Conservation (phyloP, 2,888 invertebrate genomes). For the Elaeidobius kamerunicus region DNA sequence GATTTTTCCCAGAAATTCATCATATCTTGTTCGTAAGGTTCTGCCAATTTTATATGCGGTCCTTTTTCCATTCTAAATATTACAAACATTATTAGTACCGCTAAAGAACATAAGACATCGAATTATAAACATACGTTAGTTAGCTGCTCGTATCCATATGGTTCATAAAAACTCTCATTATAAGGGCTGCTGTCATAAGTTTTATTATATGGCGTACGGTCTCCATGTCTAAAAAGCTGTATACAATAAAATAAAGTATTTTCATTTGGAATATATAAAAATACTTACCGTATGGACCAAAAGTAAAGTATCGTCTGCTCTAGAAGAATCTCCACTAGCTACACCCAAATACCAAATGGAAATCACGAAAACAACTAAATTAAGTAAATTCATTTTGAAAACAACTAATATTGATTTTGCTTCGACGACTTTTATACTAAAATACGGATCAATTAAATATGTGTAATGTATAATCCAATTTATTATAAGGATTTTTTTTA, state of each 20-base stretch:
- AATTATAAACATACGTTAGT: slow-evolving; percentile 8
- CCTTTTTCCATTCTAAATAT: slow-evolving; percentile 52
- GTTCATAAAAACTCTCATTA: slow-evolving; percentile 10
- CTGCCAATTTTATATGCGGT: slow-evolving; percentile 61
- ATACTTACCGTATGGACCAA: slow-evolving; percentile 20
- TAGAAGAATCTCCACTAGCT: no score
- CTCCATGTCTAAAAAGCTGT: slow-evolving; percentile 21
- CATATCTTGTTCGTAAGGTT: slow-evolving; percentile 59
- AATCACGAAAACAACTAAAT: background rate
- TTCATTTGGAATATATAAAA: background rate
- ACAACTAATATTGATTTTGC: no score
- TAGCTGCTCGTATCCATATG: no score
- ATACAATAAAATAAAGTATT: no score
- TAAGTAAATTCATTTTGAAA: background rate
- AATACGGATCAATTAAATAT: no score
- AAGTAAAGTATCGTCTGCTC: slow-evolving; percentile 10
- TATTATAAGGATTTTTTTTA: no score
- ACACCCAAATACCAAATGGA: background rate
- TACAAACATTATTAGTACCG: background rate
- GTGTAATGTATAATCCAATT: no score
- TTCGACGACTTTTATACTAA: no score
- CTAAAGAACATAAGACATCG: background rate
- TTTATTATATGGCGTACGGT: slow-evolving; percentile 2
- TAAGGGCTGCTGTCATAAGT: slow-evolving; percentile 8
- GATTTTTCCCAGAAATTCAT: slow-evolving; percentile 54